phyloP scores from a whole-genome alignment of 2,888 invertebrate genomes.

The Oxycera nigricornis region DNA sequence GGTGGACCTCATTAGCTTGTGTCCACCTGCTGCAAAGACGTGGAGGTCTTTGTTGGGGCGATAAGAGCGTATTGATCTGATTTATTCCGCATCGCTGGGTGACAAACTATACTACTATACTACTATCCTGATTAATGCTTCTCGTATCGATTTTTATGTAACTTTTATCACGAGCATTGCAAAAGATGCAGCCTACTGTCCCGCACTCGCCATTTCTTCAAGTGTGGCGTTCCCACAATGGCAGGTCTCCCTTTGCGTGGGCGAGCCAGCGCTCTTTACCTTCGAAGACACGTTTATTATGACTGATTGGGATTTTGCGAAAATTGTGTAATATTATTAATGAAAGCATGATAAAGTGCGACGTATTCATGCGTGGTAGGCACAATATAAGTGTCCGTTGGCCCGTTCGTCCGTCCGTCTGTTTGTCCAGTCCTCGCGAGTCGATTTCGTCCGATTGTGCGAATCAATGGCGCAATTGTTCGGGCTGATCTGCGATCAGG shows the following conservation, averaged over 20 bases:
- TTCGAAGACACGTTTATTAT: slow-evolving; percentile 5
- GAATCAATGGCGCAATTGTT: slow-evolving; percentile 7
- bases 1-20: too few relatives aligned
- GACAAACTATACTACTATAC: too few relatives aligned
- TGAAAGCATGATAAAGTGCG: slow-evolving; percentile 29
- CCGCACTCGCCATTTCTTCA: too few relatives aligned
- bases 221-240: too few relatives aligned
- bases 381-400: neutral
- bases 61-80: too few relatives aligned
- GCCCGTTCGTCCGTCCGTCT: neutral
- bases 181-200: too few relatives aligned
- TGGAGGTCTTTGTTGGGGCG: too few relatives aligned
- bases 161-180: too few relatives aligned
- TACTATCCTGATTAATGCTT: too few relatives aligned
- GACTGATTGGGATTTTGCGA: slow-evolving; percentile 29
- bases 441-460: slow-evolving; percentile 13
- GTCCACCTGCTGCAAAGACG: too few relatives aligned
- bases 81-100: too few relatives aligned
- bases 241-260: neutral
- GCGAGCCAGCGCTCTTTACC: slow-evolving; percentile 3
- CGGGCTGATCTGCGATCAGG: slow-evolving; percentile 23
- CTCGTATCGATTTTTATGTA: too few relatives aligned
- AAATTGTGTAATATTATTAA: slow-evolving; percentile 25
- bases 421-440: neutral
- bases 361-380: slow-evolving; percentile 24